A percentile compares a stretch with the other conserved stretches of the same genome.
phyloP scores from a whole-genome alignment of 92 coral and sea anemone genomes.

The Epizoanthus rinbou region DNA sequence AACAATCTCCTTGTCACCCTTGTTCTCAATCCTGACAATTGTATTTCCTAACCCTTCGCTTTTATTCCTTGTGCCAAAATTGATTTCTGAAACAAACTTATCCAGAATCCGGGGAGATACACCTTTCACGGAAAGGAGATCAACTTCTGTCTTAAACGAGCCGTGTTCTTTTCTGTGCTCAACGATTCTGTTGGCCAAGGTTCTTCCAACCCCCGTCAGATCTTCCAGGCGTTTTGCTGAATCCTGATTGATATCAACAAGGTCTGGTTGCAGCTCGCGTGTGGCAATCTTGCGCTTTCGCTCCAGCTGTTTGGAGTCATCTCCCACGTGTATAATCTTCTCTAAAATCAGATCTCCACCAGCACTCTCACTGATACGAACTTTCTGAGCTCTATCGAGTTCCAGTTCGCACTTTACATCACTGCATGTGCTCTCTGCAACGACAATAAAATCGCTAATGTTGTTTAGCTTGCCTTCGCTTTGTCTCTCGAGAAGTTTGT shows the following conservation, averaged over 20 bases:
- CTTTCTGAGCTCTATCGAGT: too few species aligned
- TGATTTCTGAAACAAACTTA: constrained; percentile 31
- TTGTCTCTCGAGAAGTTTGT: constrained; percentile 17
- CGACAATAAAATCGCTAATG: constrained; percentile 41
- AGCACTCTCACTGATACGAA: too few species aligned
- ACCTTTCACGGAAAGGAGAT: constrained; percentile 54
- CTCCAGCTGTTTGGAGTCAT: too few species aligned
- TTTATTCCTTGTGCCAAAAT: neutral
- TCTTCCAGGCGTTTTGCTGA: constrained; percentile 49
- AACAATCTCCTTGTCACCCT: neutral
- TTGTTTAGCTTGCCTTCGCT: constrained; percentile 43
- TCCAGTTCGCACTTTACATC: too few species aligned
- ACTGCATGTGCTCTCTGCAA: constrained; percentile 35
- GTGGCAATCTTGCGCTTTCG: too few species aligned
- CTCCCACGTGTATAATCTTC: too few species aligned
- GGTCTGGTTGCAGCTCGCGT: too few species aligned
- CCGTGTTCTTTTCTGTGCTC: constrained; percentile 65
- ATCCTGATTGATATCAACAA: constrained; percentile 55
- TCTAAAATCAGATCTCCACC: too few species aligned
- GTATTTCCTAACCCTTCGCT: neutral
- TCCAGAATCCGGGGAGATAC: constrained; percentile 52
- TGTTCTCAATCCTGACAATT: too few species aligned
- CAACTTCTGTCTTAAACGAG: constrained; percentile 44
- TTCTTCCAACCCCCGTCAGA: constrained; percentile 61
- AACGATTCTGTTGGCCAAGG: constrained; percentile 54